Conservation (phyloP, 2,797 vertebrate genomes). For the Danio choprae region DNA sequence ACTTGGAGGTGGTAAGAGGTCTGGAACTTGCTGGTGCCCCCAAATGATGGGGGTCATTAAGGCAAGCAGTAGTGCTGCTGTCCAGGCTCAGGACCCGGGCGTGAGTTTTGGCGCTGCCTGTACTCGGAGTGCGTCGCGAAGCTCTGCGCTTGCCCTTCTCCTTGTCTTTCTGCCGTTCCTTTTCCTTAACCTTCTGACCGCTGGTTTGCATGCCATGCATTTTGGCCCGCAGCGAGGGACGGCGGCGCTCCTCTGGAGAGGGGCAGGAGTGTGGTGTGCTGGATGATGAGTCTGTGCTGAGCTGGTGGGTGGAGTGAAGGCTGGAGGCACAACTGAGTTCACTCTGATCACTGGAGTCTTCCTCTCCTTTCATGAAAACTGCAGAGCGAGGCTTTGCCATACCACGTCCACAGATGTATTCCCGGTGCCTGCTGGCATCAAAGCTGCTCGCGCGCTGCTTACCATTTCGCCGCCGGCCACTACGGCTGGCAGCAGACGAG, state of each 20-base stretch:
- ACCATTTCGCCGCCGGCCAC: slow-evolving; percentile 84
- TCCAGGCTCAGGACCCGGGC: slow-evolving; percentile 95
- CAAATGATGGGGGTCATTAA: slow-evolving; percentile 89
- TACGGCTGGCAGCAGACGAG: slow-evolving; percentile 76
- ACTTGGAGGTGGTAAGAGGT: slow-evolving; percentile 97
- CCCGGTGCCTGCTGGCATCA: slow-evolving; percentile 91
- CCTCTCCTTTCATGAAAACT: slow-evolving; percentile 86
- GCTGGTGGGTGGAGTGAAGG: slow-evolving; percentile 90
- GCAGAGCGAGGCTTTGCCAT: slow-evolving; percentile 90
- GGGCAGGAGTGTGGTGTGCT: slow-evolving; percentile 92
- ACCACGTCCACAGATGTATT: slow-evolving; percentile 87
- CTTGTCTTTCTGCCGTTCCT: slow-evolving; percentile 62
- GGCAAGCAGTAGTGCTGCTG: slow-evolving; percentile 91
- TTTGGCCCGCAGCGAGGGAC: slow-evolving; percentile 84
- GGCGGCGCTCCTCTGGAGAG: slow-evolving; percentile 87
- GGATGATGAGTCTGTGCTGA: slow-evolving; percentile 94
- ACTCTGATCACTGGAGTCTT: slow-evolving; percentile 96
- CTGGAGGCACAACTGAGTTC: slow-evolving; percentile 96
- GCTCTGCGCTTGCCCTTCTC: slow-evolving; percentile 81
- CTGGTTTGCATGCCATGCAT: slow-evolving; percentile 75
- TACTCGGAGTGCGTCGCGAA: slow-evolving; percentile 87
- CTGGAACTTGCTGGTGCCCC: slow-evolving; percentile 87
- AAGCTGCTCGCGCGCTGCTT: slow-evolving; percentile 98
- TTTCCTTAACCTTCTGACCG: slow-evolving; percentile 63
- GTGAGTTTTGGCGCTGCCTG: slow-evolving; percentile 91